Base-by-base conservation (phyloP, 2,888 invertebrate species). In the Thysanoteuthis rhombus region DNA sequence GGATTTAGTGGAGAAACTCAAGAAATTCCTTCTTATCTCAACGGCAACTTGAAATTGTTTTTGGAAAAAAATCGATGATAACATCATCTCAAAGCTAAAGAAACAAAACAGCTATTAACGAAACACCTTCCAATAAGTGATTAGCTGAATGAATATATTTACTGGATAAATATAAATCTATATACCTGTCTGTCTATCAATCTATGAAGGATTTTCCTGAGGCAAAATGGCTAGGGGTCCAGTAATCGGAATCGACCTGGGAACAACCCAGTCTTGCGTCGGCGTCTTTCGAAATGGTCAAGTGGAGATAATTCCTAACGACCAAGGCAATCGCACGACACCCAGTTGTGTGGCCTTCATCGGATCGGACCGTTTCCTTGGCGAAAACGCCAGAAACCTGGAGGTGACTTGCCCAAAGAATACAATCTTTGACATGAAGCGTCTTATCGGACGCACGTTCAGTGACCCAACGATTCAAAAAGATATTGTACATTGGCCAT, bases 181-280 rank as follows among this genome's bases (percentile, higher is more conserved):
- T 52, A 16, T 52, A 52, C 22, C 52, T 52, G 22, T 52, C 52
- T 52, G 22, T 52, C 52, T 28, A 52, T 58, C 32, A 28, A 58
- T 58, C 25, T 32, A 58, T 58, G 58, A 28, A 4, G 8, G 25
- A 75, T n/a, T 75, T 75, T n/a, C n/a, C 8, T 1, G 0, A 4
- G 16, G 16, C n/a, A n/a, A 75, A 75, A 89, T 47, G 38, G 38
- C 16, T 25, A 94, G 94, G 93, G 90, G 93, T 93, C 94, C 94
- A 93, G 97, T 96, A 95, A 98, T 99, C 97, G 99, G 99, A 98
- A 98, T 99, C 97, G 98, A 98, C 97, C 97, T 98, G 95, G 98
- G 98, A 93, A 98, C 98, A 93, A 98, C 98, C 22, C 98, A 98
- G 97, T 98, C 98, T 94, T 96, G 96, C 94, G 95, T 96, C 10